Evolutionary conservation across 2,888 invertebrate genomes (phyloP).

Genomic region (Eilema griseolum): DNA sequence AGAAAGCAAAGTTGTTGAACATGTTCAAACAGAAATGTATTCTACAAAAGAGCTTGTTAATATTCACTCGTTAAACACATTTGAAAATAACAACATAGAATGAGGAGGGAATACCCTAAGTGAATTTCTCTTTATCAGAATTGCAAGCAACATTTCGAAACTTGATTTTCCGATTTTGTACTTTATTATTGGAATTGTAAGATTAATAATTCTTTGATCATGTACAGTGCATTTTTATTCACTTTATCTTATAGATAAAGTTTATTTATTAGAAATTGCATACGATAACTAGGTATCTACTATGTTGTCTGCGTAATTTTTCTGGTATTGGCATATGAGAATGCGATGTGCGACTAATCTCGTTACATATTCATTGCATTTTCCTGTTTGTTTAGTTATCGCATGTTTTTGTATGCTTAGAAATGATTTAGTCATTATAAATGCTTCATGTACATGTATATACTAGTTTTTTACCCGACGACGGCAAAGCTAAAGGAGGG

Average conservation of each 20-base stretch:
- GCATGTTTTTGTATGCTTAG: not conserved
- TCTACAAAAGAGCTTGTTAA: constrained; percentile 30
- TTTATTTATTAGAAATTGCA: constrained; percentile 32
- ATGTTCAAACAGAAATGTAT: constrained; percentile 35
- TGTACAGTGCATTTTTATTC: constrained; percentile 6
- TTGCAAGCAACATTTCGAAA: constrained; percentile 63
- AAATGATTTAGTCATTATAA: not conserved
- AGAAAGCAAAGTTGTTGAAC: constrained; percentile 12
- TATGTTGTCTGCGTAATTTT: constrained; percentile 27
- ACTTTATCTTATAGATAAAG: constrained; percentile 9
- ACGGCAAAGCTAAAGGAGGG: no score
- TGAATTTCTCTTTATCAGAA: constrained; percentile 70
- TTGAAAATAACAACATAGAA: constrained; percentile 62
- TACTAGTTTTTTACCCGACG: no score
- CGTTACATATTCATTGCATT: not conserved
- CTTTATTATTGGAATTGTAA: constrained; percentile 30
- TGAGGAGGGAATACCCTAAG: constrained; percentile 74
- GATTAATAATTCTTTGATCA: constrained; percentile 26
- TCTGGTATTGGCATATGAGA: not conserved
- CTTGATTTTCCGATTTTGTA: constrained; percentile 31
- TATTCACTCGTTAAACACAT: constrained; percentile 17
- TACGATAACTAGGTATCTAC: constrained; percentile 9
- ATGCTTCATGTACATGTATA: not conserved
- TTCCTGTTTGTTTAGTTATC: constrained; percentile 11
- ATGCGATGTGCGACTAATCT: not conserved